Base-by-base conservation (phyloP, 2,888 invertebrate species). In the Scrobipalpa costella region DNA sequence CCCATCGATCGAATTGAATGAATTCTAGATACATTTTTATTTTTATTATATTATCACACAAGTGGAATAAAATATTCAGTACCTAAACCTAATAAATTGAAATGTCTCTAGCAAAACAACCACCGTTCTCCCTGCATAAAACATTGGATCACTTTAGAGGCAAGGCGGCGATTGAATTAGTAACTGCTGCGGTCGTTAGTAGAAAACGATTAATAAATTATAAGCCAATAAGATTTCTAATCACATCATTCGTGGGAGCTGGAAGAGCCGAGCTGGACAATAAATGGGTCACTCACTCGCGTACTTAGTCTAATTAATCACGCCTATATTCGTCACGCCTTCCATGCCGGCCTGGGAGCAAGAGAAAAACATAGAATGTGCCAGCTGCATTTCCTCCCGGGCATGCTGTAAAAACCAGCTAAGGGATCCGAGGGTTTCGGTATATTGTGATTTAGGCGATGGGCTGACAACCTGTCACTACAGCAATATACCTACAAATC, bases 131-230 rank as follows among this genome's bases (percentile, higher is more conserved):
- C 73, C 68, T 75, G 76, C 77, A 77, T 81, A 74, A 71, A 71
- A 71, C 79, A 78, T 85, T 71, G 74, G 73, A 55, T 67, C 72
- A 76, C 77, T 76, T 78, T 76, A 71, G 71, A 75, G 68, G 72
- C 79, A 73, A 70, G 69, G 74, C 67, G 71, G 73, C 73, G 70
- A 71, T 76, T 77, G 83, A 83, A 85, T 88, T 84, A 87, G 78
- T 74, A 71, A n/a, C 33, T 44, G 34, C 55, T 52, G n/a, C 71
- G 68, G 81, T 89, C 86, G 86, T 88, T 86, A 89, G 80, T 76
- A 73, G 86, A 86, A 87, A 88, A 82, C 87, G 85, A 90, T 89
- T 87, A 89, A 88, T 89, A 85, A 83, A 88, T 88, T 88, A 88
- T 74, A 80, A 69, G 76, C 68, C 68, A 67, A 74, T 80, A 72